phyloP scores from a whole-genome alignment of 2,113 vertebrate species.

The Miniopterus natalensis region DNA sequence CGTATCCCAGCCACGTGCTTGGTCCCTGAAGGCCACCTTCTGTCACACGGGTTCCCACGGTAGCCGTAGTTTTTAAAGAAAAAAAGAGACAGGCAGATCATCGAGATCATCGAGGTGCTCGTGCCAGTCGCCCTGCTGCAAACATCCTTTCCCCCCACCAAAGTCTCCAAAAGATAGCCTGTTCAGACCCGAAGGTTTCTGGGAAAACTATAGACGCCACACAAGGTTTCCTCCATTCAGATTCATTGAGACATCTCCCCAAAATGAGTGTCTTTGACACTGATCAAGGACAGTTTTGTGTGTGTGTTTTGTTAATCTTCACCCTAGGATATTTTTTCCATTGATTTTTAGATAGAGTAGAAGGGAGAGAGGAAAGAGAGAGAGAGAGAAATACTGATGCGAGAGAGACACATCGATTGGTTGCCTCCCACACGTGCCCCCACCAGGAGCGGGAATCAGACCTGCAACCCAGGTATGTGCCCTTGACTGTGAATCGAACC shows the following conservation, averaged over 20 bases:
- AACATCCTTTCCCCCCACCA: neutral
- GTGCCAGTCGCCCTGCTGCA: neutral
- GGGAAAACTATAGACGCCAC: neutral
- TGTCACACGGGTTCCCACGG: neutral
- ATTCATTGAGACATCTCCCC: neutral
- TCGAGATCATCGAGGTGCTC: neutral
- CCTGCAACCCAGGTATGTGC: too few species aligned
- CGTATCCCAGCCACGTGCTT: neutral
- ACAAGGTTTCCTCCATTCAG: neutral
- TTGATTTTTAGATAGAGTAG: too few species aligned
- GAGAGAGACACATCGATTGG: too few species aligned
- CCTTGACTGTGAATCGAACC: too few species aligned
- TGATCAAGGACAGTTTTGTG: constrained; percentile 47
- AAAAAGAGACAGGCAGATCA: neutral
- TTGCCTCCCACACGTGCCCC: too few species aligned
- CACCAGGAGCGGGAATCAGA: too few species aligned
- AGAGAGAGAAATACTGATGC: too few species aligned
- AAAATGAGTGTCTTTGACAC: neutral
- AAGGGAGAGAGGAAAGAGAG: too few species aligned
- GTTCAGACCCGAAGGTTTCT: neutral
- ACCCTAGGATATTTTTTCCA: too few species aligned
- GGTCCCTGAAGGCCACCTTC: constrained; percentile 21
- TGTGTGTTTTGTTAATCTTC: too few species aligned
- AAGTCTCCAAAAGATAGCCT: neutral
- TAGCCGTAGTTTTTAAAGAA: neutral